Percentiles rank a stretch among this genome's conserved stretches.
Evolutionary conservation across 2,797 vertebrate genomes (phyloP).

Genomic region (Chelonia mydas): DNA sequence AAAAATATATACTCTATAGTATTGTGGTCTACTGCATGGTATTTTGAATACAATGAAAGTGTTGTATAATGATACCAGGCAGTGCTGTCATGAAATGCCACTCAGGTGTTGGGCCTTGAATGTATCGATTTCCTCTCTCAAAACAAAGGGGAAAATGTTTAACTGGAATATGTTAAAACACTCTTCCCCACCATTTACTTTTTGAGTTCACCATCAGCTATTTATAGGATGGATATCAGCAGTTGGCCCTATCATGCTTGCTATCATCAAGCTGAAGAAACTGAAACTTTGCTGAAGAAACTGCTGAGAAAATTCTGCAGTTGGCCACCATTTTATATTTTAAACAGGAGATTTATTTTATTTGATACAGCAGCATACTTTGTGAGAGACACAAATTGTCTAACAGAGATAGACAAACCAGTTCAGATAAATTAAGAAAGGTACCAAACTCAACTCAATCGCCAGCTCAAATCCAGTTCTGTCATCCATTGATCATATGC

Average conservation of each 20-base stretch:
- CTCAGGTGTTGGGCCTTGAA: not conserved
- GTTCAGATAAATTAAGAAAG: not conserved
- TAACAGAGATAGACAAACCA: not conserved
- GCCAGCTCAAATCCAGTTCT: not conserved
- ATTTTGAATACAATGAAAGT: constrained; percentile 25
- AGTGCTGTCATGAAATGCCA: constrained; percentile 26
- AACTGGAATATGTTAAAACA: not conserved
- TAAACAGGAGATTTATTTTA: constrained; percentile 35
- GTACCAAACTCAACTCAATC: not conserved
- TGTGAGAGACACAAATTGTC: not conserved
- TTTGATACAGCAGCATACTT: not conserved
- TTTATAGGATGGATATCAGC: not conserved
- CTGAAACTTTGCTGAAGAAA: not conserved
- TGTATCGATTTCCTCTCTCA: not conserved
- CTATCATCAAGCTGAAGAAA: not conserved
- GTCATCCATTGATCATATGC: not conserved
- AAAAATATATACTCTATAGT: constrained; percentile 5
- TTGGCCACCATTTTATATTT: constrained; percentile 9
- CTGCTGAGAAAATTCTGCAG: constrained; percentile 30
- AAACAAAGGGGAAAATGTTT: not conserved
- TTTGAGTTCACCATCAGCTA: not conserved
- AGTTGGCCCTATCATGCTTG: not conserved
- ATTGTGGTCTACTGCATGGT: not conserved
- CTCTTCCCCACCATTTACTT: not conserved
- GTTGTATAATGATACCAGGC: constrained; percentile 12